Conservation (phyloP, 2,113 vertebrate genomes). For the Stegastes partitus region DNA sequence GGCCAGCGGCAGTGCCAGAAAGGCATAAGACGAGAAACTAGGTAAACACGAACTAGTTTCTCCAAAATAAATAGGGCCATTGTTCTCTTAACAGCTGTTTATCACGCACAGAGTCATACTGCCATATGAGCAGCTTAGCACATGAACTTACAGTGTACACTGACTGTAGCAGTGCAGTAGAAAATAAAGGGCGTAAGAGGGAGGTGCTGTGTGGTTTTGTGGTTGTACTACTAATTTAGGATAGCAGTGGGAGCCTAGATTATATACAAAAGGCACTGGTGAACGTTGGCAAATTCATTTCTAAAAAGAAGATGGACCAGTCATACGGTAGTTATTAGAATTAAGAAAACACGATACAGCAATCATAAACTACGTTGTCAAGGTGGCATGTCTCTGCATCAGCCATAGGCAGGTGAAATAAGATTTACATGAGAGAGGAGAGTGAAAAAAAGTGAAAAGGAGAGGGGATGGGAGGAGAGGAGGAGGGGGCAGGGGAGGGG, state of each 20-base stretch:
- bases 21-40: conserved; percentile 19
- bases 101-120: conserved; percentile 56
- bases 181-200: conserved; percentile 32
- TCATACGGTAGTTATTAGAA: conserved; percentile 42
- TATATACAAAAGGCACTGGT: conserved; percentile 38
- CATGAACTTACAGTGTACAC: conserved; percentile 49
- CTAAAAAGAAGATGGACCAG: conserved; percentile 21
- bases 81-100: conserved; percentile 70
- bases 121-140: conserved; percentile 59
- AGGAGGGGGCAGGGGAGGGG: conserved; percentile 60
- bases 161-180: conserved; percentile 3
- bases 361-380: conserved; percentile 42
- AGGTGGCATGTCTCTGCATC: conserved; percentile 32
- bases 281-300: conserved; percentile 26
- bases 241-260: conserved; percentile 38
- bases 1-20: conserved; percentile 37
- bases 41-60: conserved; percentile 57
- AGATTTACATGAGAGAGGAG: conserved; percentile 59
- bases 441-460: conserved; percentile 34
- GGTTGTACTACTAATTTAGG: conserved; percentile 56
- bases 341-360: conserved; percentile 41
- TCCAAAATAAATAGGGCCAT: conserved; percentile 68
- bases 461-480: conserved; percentile 51
- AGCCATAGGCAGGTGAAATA: conserved; percentile 52
- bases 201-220: conserved; percentile 43